Base-by-base conservation (phyloP, 2,797 vertebrate species). In the Coluber constrictor region DNA sequence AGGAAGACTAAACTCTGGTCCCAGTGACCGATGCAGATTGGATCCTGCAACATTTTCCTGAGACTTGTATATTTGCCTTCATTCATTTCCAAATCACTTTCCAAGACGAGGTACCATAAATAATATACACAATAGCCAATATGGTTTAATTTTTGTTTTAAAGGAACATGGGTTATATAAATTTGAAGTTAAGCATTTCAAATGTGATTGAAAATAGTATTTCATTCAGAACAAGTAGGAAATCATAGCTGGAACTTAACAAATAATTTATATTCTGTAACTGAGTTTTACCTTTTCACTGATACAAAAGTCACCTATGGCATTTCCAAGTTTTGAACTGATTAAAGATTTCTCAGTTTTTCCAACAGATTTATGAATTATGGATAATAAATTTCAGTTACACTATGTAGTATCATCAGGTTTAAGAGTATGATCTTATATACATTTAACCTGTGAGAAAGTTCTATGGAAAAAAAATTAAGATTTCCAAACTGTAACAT, bases 131-230 rank as follows among this genome's bases (percentile, higher is more conserved):
- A 90, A 59, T 54, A 43, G 0, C 0, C 70, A 89, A 89, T 8
- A 55, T 29, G 60, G 29, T 92, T 87, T 92, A 61, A 55, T 66
- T 70, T 87, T 90, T 91, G 20, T 37, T 95, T 90, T 90, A 94
- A 95, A 94, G 83, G 59, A 25, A n/a, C 55, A 87, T 94, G 90
- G 10, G 43, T 55, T 88, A 43, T 61, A 55, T 83, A 60, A 25
- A 57, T 90, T 87, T 90, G 92, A 91, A 56, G 88, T 92, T 88
- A 92, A 91, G 29, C 92, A 92, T 93, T 92, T 96, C 37, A 83
- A 12, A 23, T 83, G 74, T 47, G 23, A 83, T 47, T 11, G 20
- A 47, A 47, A 83, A 83, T 79, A 23, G 57, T 32, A 88, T 70
- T 86, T 47, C 55, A 59, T 43, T 57, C 79, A 59, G 37, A 63